These are phyloP conservation scores for Vulpes lagopus DNA, from an alignment of 2,113 vertebrate genomes.

Conservation along the genomic window DNA sequence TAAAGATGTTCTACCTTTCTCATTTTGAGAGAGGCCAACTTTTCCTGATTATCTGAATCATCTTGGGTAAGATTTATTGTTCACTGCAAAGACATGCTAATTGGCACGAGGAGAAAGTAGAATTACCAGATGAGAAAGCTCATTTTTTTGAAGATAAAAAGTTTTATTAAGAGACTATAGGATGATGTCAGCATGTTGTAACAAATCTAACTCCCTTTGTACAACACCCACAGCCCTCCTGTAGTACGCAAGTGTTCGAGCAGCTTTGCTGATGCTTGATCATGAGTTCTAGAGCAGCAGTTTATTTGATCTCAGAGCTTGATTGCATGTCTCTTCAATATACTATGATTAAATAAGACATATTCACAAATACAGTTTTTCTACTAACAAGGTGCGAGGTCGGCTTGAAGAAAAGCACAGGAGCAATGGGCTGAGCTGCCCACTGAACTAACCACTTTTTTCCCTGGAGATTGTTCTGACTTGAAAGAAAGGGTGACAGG, in stretches of 20 bases:
- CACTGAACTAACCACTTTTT: not conserved
- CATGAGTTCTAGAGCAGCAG: not conserved
- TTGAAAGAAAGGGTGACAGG: not conserved
- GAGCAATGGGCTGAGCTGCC: not conserved
- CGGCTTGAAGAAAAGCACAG: not conserved
- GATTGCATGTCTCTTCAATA: not conserved
- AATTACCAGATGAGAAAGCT: not conserved
- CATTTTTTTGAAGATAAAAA: slow-evolving; percentile 7
- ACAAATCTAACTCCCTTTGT: not conserved
- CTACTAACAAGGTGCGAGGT: not conserved
- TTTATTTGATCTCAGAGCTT: not conserved
- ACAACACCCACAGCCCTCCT: not conserved
- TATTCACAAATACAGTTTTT: not conserved
- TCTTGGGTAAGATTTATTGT: slow-evolving; percentile 2
- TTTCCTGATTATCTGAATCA: slow-evolving; percentile 6
- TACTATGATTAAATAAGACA: not conserved
- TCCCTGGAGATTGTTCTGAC: not conserved
- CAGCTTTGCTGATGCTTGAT: slow-evolving; percentile 3
- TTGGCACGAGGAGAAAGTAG: not conserved
- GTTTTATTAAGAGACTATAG: not conserved
- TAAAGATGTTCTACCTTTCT: slow-evolving; percentile 27
- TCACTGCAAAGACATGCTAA: not conserved
- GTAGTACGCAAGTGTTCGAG: not conserved
- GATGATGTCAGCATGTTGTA: not conserved
- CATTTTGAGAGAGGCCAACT: not conserved